Evolutionary conservation across 1,140 invertebrate genomes (phyloP).

Genomic region (Anagrus nilaparvatae): DNA sequence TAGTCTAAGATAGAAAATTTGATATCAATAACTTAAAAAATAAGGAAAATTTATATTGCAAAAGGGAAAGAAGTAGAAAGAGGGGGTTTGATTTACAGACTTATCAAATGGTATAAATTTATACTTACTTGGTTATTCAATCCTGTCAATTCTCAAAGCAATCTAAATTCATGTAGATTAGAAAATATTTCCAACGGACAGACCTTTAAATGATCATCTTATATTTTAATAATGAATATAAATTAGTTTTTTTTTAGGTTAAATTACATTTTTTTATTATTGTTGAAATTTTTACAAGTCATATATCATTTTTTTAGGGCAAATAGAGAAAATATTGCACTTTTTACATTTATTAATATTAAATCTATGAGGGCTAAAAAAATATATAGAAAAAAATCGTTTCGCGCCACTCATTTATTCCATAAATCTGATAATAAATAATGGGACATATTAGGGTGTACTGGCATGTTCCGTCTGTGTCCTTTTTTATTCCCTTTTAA

Average conservation of each 20-base stretch:
- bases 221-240: too few species aligned
- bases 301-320: conserved; percentile 3
- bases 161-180: conserved; percentile 39
- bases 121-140: background rate
- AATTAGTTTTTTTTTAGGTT: background rate
- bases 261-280: background rate
- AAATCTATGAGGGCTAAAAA: conserved; percentile 3
- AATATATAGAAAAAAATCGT: conserved; percentile 4
- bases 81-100: conserved; percentile 2
- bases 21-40: too few species aligned
- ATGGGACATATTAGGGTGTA: conserved; percentile 35
- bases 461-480: conserved; percentile 14
- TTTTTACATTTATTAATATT: conserved; percentile 5
- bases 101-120: too few species aligned
- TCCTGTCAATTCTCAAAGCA: conserved; percentile 40
- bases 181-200: too few species aligned
- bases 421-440: conserved; percentile 45
- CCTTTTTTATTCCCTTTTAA: conserved; percentile 12
- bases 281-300: background rate
- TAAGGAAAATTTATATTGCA: conserved; percentile 1
- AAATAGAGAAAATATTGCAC: background rate
- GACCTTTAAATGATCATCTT: too few species aligned
- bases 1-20: too few species aligned
- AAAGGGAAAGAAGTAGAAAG: background rate
- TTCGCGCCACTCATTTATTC: conserved; percentile 39